phyloP scores from a whole-genome alignment of 2,113 vertebrate genomes.

The Eleginops maclovinus region DNA sequence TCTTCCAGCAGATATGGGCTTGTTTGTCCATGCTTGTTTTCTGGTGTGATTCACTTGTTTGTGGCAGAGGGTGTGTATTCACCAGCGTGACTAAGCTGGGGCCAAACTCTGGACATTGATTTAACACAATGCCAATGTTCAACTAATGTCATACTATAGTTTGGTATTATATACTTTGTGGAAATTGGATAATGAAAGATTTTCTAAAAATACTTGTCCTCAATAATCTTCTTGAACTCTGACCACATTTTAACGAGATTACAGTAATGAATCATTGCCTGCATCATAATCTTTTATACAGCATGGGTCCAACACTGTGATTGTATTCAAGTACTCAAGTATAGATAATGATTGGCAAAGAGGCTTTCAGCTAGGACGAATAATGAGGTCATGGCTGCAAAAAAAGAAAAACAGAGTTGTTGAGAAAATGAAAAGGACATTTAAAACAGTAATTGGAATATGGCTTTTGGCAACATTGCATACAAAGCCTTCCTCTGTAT shows the following conservation, averaged over 20 bases:
- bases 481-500: conserved; percentile 7
- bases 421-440: conserved; percentile 4
- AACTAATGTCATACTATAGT: not conserved
- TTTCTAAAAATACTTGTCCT: not conserved
- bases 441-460: not conserved
- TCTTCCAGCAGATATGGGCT: conserved; percentile 15
- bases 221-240: not conserved
- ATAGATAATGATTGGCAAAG: not conserved
- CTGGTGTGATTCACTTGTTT: conserved; percentile 47
- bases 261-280: conserved; percentile 7
- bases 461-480: conserved; percentile 4
- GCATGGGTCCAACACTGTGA: not conserved
- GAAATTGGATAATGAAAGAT: not conserved
- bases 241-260: conserved; percentile 1
- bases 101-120: conserved; percentile 5
- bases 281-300: conserved; percentile 10
- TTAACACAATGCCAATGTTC: not conserved
- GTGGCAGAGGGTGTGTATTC: not conserved
- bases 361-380: not conserved
- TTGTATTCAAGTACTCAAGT: not conserved
- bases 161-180: not conserved
- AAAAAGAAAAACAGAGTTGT: not conserved
- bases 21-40: conserved; percentile 50
- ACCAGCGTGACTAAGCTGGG: conserved; percentile 13
- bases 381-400: conserved; percentile 5